Evolutionary conservation across 30 jellyfish, hydroid and myxozoan genomes (phyloP), one percentile per base, ranked within the genome.

Genomic region (Sanderia malayensis): DNA sequence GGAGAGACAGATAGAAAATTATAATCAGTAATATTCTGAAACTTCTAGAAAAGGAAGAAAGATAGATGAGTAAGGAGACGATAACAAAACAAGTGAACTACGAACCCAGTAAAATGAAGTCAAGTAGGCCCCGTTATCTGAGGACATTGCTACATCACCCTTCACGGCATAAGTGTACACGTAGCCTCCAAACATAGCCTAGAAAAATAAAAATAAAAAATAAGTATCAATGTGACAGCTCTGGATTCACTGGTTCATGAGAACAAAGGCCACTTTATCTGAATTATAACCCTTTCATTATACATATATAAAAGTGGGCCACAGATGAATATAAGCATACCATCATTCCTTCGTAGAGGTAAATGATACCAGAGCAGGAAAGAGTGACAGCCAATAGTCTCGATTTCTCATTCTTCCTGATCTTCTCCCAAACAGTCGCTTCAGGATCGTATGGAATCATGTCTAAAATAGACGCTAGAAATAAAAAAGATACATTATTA

Each of bases 121-220:
- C 46, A 90, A 83, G 52, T 90, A 90, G 0, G 98, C 98, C 10
- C 91, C 96, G 10, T 90, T 85, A 58, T 90, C 98, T 22, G 98
- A 90, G 33, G 98, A 60, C 96, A 90, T 78, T 23, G 93, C 84
- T 24, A 80, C 85, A 44, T 57, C 83, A 15, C 95, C 92, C 47
- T 82, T 80, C 15, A 90, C 98, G 15, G 98, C 95, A 55, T 78
- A 90, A 2, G 98, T 77, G 64, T 90, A 90, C 0, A 79, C 83
- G 61, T 90, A 90, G 1, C 98, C 98, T 9, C 98, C 98, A 79
- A 90, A 90, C 94, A 90, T 82, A 23, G 98, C 98, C 98, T 90
- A 29, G 2, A 49, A 55, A 22, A 33, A 2, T 17, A 58, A 72
- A 15, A 26, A 1, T 22, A 0, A 67, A 17, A 41, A n/a, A n/a